Base-by-base conservation (phyloP, 2,888 invertebrate species). In the Iselma pallidipennis region DNA sequence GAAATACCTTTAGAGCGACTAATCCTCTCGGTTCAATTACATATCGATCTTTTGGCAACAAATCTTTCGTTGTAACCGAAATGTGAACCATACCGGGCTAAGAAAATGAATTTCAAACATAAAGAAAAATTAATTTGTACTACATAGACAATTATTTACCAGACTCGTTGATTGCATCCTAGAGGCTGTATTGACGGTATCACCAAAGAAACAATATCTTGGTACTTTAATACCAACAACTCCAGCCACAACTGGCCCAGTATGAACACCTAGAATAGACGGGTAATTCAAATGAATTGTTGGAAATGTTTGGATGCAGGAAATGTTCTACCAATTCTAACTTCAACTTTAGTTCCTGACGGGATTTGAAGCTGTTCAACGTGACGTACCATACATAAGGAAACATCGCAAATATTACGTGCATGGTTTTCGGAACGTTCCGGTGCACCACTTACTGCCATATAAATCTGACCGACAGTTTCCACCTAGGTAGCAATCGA, bases 401-500 rank as follows among this genome's bases (percentile, higher is more conserved):
- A 90, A 4, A 94, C 87, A 73, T 91, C 90, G 1, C 92, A 91
- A 12, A 93, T 89, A 66, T 91, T 87, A 62, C 87, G 85, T 0
- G 94, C 92, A 79, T 96, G 95, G 14, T 86, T 81, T 1, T 87
- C 85, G 45, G 88, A 87, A 48, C 87, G 82, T 76, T 95, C 93
- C 0, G 95, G 95, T 1, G 92, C 91, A 0, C 96, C 96, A 49
- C 94, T 92, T 4, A 94, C 95, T 31, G 93, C 89, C 95, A 96
- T 95, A 80, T 96, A 96, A 52, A 90, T 88, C 78, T 90, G 91
- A n/a, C 95, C 96, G 0, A 96, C 93, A 0, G 96, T 96, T 83
- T 96, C 96, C 61, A 96, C 95, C 94, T 93, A 76, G 45, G 12
- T 10, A 10, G 10, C 19, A 45, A 45, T 45, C 45, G 10, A 16